Evolutionary conservation across 2,888 invertebrate genomes (phyloP).

Genomic region (Nasonia oneida): DNA sequence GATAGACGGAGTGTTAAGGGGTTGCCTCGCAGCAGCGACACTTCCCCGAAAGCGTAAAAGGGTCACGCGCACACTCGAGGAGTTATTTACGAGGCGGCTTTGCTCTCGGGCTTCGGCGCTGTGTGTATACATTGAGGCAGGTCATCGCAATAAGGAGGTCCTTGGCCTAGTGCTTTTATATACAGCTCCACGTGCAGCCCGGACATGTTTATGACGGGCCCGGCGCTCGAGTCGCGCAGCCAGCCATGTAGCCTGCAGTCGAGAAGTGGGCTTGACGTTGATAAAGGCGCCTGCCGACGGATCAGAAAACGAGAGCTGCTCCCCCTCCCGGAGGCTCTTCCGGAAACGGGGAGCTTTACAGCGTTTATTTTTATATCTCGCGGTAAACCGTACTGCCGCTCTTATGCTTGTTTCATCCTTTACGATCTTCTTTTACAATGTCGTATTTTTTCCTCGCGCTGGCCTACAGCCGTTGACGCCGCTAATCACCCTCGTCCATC

Average conservation of each 20-base stretch:
- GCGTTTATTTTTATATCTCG: constrained; percentile 56
- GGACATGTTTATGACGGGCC: constrained; percentile 76
- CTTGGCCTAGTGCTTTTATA: constrained; percentile 67
- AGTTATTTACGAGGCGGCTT: constrained; percentile 76
- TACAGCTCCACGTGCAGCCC: constrained; percentile 56
- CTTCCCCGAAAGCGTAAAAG: constrained; percentile 63
- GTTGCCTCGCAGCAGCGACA: constrained; percentile 18
- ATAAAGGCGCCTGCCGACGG: constrained; percentile 39
- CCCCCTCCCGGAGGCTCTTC: constrained; percentile 9
- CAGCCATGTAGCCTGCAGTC: too few species aligned
- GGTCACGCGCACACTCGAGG: constrained; percentile 74
- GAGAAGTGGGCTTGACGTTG: constrained; percentile 51
- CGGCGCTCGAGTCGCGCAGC: constrained; percentile 49
- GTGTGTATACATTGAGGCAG: constrained; percentile 70
- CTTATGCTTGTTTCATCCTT: constrained; percentile 44
- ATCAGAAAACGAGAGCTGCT: constrained; percentile 55
- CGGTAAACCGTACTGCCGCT: constrained; percentile 24
- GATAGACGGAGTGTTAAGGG: constrained; percentile 33
- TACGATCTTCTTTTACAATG: constrained; percentile 58
- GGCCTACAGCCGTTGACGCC: constrained; percentile 30
- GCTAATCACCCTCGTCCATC: constrained; percentile 40
- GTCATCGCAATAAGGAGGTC: constrained; percentile 61
- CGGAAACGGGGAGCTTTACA: constrained; percentile 36
- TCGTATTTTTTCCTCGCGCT: constrained; percentile 49
- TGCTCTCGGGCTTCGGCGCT: constrained; percentile 65